A percentile compares a stretch with the other conserved stretches of the same genome.
These are phyloP conservation scores for Caenorhabditis panamensis DNA, from an alignment of 2,888 invertebrate species.

Conservation along the genomic window DNA sequence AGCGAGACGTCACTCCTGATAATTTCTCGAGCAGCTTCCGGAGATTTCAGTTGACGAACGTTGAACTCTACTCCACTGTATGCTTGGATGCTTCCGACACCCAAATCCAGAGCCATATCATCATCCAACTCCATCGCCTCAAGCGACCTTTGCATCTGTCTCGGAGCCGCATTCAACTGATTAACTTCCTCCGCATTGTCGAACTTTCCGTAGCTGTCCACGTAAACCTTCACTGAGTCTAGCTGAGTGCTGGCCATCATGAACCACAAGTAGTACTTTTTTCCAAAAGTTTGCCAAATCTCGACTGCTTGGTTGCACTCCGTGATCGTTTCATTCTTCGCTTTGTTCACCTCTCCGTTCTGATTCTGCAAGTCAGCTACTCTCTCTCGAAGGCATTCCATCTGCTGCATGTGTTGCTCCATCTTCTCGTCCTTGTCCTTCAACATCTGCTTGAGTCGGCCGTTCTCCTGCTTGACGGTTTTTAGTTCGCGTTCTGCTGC, in stretches of 20 bases:
- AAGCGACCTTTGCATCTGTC: slow-evolving; percentile 9
- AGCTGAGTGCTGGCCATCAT: slow-evolving; percentile 55
- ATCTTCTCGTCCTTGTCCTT: slow-evolving; percentile 25
- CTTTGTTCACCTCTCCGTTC: slow-evolving; percentile 9
- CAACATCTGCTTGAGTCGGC: slow-evolving; percentile 13
- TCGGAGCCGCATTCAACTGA: slow-evolving; percentile 17
- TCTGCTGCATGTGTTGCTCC: slow-evolving; percentile 8
- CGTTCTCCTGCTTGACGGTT: slow-evolving; percentile 23
- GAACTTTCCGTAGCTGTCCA: slow-evolving; percentile 32
- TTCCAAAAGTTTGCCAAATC: slow-evolving; percentile 33
- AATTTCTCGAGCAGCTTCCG: not conserved
- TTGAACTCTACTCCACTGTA: slow-evolving; percentile 41
- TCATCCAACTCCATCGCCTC: slow-evolving; percentile 22
- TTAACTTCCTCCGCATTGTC: slow-evolving; percentile 34
- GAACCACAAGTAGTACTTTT: slow-evolving; percentile 63
- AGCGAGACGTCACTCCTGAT: slow-evolving; percentile 11
- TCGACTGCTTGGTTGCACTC: slow-evolving; percentile 33
- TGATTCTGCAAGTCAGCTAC: slow-evolving; percentile 13
- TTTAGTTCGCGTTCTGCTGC: slow-evolving; percentile 25
- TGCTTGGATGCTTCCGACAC: slow-evolving; percentile 33
- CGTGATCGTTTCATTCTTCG: not conserved
- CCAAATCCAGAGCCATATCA: slow-evolving; percentile 22
- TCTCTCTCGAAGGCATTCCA: slow-evolving; percentile 17
- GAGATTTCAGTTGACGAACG: not conserved
- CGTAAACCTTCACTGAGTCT: slow-evolving; percentile 23